Base-by-base conservation (phyloP, 1,140 invertebrate species). In the Camponotus floridanus region DNA sequence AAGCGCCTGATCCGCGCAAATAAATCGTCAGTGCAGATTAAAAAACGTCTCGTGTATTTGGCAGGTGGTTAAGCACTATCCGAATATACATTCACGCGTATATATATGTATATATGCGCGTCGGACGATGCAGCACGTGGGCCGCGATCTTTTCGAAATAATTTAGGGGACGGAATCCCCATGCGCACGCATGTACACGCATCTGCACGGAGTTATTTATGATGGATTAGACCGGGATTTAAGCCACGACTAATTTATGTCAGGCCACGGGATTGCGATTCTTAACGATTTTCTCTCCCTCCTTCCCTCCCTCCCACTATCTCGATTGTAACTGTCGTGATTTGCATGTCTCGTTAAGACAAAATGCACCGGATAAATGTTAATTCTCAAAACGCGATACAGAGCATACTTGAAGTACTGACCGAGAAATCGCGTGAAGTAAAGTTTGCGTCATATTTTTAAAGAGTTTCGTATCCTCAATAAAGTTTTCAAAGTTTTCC, bases 181-280 rank as follows among this genome's bases (percentile, higher is more conserved):
- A 91, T 79, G 86, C 87, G 83, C 71, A 86, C 87, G 87, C 84
- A 90, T 79, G 91, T 68, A 92, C 91, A 87, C 92, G 92, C 93
- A 93, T 94, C 92, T 93, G 92, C 86, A 91, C 91, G 85, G 91
- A 94, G 94, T 94, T 94, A 94, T 94, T 94, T 94, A 94, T 94
- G 94, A 94, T 94, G 92, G 94, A 94, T 94, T 94, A 94, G 94
- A 80, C 88, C 86, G 87, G 92, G 94, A 90, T 94, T 94, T 94
- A 94, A 92, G 90, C 93, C 92, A 91, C 92, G 91, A 92, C 92
- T 93, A 94, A 94, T 94, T 94, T 93, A 94, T 93, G 90, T 90
- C 73, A 84, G 91, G 86, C 80, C 88, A 86, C 90, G 91, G 92
- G 93, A 91, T 92, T 89, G 88, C 87, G 87, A 90, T 83, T 91